These are phyloP conservation scores for Aplysia californica DNA, from an alignment of 1,140 invertebrate species.

Conservation along the genomic window DNA sequence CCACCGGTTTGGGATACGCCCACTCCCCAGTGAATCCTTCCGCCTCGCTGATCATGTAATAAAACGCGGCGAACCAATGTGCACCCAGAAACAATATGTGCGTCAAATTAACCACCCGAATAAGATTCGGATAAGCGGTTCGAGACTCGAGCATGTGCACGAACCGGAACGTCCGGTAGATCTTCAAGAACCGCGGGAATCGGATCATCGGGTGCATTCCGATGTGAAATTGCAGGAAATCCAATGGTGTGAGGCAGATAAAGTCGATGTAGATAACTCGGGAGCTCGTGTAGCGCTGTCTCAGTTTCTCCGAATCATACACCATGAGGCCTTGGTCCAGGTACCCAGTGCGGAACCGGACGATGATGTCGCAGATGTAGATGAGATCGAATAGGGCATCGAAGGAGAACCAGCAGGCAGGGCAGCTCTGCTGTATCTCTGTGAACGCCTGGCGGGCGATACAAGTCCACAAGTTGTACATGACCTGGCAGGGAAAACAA, in stretches of 20 bases:
- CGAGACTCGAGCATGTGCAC: slow-evolving; percentile 96
- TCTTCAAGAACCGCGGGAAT: slow-evolving; percentile 74
- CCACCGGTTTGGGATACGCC: slow-evolving; percentile 82
- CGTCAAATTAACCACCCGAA: slow-evolving; percentile 94
- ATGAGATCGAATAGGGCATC: slow-evolving; percentile 88
- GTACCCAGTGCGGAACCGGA: slow-evolving; percentile 95
- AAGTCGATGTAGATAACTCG: slow-evolving; percentile 89
- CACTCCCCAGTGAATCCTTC: slow-evolving; percentile 92
- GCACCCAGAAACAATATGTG: slow-evolving; percentile 94
- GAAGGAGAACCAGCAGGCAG: slow-evolving; percentile 81
- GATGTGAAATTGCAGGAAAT: slow-evolving; percentile 78
- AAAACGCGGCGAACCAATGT: slow-evolving; percentile 98
- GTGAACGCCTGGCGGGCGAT: slow-evolving; percentile 95
- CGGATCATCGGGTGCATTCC: slow-evolving; percentile 65
- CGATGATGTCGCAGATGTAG: slow-evolving; percentile 86
- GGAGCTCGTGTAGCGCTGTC: slow-evolving; percentile 88
- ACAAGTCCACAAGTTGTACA: slow-evolving; percentile 96
- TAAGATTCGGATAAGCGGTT: slow-evolving; percentile 95
- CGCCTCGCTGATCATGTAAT: slow-evolving; percentile 91
- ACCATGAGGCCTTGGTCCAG: slow-evolving; percentile 95
- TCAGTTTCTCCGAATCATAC: slow-evolving; percentile 89
- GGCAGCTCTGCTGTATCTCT: slow-evolving; percentile 77
- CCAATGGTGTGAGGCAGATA: slow-evolving; percentile 84
- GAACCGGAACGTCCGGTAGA: slow-evolving; percentile 91
- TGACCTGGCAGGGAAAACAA: too few relatives aligned